A percentile compares a stretch with the other conserved stretches of the same genome.
phyloP scores from a whole-genome alignment of 2,888 invertebrate species.

The Plemyria rubiginata region DNA sequence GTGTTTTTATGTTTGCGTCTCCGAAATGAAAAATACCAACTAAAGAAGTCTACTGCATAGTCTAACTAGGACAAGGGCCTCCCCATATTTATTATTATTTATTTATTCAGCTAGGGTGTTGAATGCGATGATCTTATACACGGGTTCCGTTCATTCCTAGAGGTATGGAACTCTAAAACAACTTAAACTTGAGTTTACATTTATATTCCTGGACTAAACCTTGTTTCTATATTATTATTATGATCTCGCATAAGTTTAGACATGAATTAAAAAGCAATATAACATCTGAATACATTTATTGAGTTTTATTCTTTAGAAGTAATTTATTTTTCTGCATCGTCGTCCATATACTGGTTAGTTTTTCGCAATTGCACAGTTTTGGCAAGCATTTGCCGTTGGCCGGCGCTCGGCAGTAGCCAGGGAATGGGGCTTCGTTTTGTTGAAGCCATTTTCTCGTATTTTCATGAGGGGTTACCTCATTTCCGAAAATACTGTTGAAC shows the following conservation, averaged over 20 bases:
- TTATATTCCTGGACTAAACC: too few relatives aligned
- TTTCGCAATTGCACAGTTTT: constrained; percentile 65
- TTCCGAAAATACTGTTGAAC: constrained; percentile 35
- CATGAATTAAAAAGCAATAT: constrained; percentile 6
- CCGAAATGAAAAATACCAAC: too few relatives aligned
- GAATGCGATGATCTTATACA: too few relatives aligned
- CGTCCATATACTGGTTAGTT: constrained; percentile 58
- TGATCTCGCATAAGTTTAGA: constrained; percentile 6
- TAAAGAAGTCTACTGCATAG: too few relatives aligned
- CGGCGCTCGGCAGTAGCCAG: constrained; percentile 73
- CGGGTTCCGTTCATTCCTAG: too few relatives aligned
- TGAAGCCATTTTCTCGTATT: constrained; percentile 63
- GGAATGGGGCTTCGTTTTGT: constrained; percentile 65
- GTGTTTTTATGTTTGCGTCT: too few relatives aligned
- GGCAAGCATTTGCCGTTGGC: constrained; percentile 60
- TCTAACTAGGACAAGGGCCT: too few relatives aligned
- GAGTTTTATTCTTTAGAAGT: neutral
- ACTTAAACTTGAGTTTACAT: too few relatives aligned
- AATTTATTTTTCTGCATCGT: constrained; percentile 29
- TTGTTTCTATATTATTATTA: neutral
- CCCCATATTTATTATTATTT: too few relatives aligned
- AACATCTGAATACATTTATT: constrained; percentile 6
- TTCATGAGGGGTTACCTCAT: constrained; percentile 6
- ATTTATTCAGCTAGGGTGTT: too few relatives aligned
- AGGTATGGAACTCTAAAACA: too few relatives aligned